These are phyloP conservation scores for Dryomyza anilis DNA, from an alignment of 2,888 invertebrate species.

Conservation along the genomic window DNA sequence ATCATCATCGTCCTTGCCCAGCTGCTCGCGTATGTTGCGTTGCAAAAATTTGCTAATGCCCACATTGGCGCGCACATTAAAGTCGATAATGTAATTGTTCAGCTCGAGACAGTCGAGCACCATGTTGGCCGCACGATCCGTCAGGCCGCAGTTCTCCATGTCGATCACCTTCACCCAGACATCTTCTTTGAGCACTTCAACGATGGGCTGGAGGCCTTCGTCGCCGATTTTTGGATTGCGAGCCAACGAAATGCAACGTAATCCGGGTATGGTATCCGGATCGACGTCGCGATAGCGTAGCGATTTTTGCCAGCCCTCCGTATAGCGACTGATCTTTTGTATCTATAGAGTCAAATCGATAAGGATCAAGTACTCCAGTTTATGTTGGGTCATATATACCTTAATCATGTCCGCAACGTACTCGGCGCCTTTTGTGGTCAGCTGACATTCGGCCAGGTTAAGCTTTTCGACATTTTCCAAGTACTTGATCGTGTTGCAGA, in stretches of 20 bases:
- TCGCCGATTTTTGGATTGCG: conserved; percentile 73
- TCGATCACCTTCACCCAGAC: conserved; percentile 81
- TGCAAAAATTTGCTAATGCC: conserved; percentile 63
- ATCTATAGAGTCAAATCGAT: conserved; percentile 55
- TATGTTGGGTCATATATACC: conserved; percentile 49
- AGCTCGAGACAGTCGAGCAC: conserved; percentile 68
- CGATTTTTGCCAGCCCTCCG: conserved; percentile 82
- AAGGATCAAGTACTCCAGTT: conserved; percentile 35
- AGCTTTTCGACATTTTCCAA: conserved; percentile 71
- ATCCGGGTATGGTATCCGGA: conserved; percentile 73
- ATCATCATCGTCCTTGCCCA: conserved; percentile 59
- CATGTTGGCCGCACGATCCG: conserved; percentile 66
- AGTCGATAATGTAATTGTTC: conserved; percentile 71
- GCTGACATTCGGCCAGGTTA: conserved; percentile 72
- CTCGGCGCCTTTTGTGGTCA: conserved; percentile 69
- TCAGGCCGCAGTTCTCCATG: conserved; percentile 75
- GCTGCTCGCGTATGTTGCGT: conserved; percentile 62
- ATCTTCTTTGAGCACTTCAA: conserved; percentile 76
- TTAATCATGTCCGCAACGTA: conserved; percentile 72
- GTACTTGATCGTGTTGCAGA: conserved; percentile 72
- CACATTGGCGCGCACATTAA: conserved; percentile 71
- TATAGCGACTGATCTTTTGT: conserved; percentile 74
- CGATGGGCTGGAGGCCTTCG: conserved; percentile 66
- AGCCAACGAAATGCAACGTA: conserved; percentile 73
- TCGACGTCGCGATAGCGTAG: conserved; percentile 77